Evolutionary conservation across 2,113 vertebrate species (phyloP).

Genomic region (Etheostoma cragini): DNA sequence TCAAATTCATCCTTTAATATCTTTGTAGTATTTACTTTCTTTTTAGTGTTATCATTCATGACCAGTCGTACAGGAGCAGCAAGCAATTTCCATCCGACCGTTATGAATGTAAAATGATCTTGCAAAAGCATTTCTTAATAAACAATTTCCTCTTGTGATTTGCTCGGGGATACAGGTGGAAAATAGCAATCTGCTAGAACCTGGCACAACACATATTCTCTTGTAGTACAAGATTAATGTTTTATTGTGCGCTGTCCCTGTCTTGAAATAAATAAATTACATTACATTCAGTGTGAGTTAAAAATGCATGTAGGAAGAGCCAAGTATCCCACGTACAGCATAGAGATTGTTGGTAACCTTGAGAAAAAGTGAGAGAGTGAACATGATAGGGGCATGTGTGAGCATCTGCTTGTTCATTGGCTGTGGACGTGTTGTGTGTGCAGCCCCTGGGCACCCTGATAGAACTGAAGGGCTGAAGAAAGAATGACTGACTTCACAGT

Average conservation of each 20-base stretch:
- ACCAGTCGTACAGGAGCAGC: background rate
- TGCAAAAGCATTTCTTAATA: background rate
- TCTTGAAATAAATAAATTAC: no score
- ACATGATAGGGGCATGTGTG: conserved; percentile 30
- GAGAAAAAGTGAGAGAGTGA: conserved; percentile 28
- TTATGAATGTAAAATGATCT: background rate
- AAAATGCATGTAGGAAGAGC: background rate
- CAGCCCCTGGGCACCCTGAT: conserved; percentile 20
- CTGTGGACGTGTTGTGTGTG: conserved; percentile 30
- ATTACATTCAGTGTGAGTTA: background rate
- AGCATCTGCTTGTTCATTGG: conserved; percentile 39
- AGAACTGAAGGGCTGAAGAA: background rate
- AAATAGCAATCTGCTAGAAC: no score
- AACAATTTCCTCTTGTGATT: conserved; percentile 1
- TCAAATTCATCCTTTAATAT: background rate
- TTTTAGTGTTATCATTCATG: background rate
- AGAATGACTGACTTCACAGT: conserved; percentile 16
- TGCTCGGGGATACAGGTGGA: no score
- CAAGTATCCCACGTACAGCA: background rate
- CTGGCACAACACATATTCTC: no score
- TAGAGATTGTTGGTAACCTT: conserved; percentile 1
- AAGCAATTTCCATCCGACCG: background rate
- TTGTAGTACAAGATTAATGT: no score
- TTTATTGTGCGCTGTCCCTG: no score
- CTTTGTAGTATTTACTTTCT: background rate